Evolutionary conservation across 2,797 vertebrate genomes (phyloP).

Genomic region (Phalloptychus januarius): DNA sequence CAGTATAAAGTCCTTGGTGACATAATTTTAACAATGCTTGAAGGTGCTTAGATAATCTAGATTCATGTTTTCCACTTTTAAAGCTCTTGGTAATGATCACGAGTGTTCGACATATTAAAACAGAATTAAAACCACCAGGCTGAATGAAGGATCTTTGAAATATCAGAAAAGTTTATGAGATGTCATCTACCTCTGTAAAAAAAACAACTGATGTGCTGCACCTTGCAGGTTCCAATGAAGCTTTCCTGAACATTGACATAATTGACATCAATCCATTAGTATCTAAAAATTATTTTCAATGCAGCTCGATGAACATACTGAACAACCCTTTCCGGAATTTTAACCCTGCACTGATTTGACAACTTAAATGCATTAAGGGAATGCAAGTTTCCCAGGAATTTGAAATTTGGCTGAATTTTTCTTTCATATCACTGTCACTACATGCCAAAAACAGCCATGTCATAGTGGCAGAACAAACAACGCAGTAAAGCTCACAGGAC

Average conservation of each 20-base stretch:
- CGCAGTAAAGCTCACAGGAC: not conserved
- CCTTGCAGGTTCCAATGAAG: not conserved
- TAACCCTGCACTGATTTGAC: not conserved
- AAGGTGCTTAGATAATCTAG: not conserved
- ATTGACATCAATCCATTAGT: not conserved
- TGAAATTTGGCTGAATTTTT: conserved; percentile 36
- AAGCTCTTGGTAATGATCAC: not conserved
- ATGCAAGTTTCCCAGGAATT: not conserved
- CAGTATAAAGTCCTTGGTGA: not conserved
- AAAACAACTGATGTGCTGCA: not conserved
- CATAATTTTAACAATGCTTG: not conserved
- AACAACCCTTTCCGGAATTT: not conserved
- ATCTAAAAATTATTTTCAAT: not conserved
- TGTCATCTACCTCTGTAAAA: not conserved
- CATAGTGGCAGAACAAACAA: conserved; percentile 1
- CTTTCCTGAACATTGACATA: not conserved
- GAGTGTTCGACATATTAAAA: not conserved
- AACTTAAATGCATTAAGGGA: conserved; percentile 12
- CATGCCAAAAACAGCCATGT: conserved; percentile 49
- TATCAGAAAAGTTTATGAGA: not conserved
- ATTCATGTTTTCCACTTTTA: not conserved
- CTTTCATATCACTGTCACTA: conserved; percentile 57
- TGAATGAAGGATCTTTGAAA: not conserved
- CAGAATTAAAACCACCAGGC: not conserved
- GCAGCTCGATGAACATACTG: not conserved